Conservation (phyloP, 2,113 vertebrate genomes). For the Acinonyx jubatus region DNA sequence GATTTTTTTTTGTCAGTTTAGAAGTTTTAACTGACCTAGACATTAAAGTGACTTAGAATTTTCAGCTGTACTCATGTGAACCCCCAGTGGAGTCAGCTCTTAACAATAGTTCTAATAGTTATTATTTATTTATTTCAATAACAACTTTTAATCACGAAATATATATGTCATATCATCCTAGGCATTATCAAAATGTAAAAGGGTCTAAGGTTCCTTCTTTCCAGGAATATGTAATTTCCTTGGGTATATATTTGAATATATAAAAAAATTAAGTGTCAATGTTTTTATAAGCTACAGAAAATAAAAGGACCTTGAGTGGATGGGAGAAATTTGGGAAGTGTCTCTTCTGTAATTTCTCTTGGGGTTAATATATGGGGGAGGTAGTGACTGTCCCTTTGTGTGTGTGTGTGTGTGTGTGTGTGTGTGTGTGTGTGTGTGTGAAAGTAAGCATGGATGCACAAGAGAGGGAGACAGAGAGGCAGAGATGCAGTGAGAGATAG, state of each 20-base stretch:
- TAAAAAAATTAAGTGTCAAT: background rate
- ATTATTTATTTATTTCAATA: constrained; percentile 1
- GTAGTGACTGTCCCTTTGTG: background rate
- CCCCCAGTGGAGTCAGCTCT: background rate
- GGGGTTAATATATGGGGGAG: background rate
- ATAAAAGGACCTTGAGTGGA: constrained; percentile 10
- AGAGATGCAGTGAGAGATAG: background rate
- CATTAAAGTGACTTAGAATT: background rate
- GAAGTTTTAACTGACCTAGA: background rate
- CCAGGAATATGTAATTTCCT: background rate
- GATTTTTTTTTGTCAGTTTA: background rate
- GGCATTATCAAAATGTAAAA: background rate
- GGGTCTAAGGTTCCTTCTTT: background rate
- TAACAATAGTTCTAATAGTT: background rate
- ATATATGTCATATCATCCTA: background rate
- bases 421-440: background rate
- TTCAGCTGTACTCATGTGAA: background rate
- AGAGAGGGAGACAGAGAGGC: too few relatives aligned
- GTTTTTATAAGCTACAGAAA: constrained; percentile 18
- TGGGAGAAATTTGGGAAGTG: background rate
- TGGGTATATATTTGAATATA: background rate
- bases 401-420: background rate
- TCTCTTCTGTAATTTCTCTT: constrained; percentile 17
- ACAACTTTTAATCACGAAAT: background rate
- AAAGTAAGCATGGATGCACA: background rate